Evolutionary conservation across 2,797 vertebrate species (phyloP), one percentile per base, ranked within the genome.

Genomic region (Gadopsis bispinosus): DNA sequence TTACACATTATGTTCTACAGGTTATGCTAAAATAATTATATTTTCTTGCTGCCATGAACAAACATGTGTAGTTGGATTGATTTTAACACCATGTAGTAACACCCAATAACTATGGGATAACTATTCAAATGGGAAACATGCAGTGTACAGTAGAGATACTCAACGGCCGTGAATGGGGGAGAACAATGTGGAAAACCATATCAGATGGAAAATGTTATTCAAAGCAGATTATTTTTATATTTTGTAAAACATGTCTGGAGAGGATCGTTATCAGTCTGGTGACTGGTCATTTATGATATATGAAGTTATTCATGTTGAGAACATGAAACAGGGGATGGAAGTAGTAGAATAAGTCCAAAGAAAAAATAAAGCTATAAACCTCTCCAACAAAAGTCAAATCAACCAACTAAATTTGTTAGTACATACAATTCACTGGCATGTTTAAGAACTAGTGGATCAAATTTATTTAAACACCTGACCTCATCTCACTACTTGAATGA

Each of bases 381-480:
- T 48, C 54, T 70, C 7, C 20, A 31, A 29, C 7, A 26, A 60
- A 10, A 53, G 16, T 78, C 16, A 56, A 69, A 69, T 67, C n/a
- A 19, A 33, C 6, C 19, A 13, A 43, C 13, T 61, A 4, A 20
- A 78, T 70, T 20, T 83, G 50, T 55, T 75, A 55, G 63, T 45
- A 56, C 74, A 77, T 13, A 65, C 29, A 74, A 53, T 26, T 37
- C 22, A 16, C 35, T 64, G 58, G 4, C 37, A 10, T 75, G 73
- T 64, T 83, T 60, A 43, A 58, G 43, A 75, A 67, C 31, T 37
- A 48, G 67, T 72, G 16, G 16, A 72, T 73, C 43, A 45, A 39
- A 63, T 35, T 53, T 48, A 51, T 59, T 74, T 69, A 63, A 84
- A 81, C 37, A 76, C 73, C 56, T 61, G 31, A 74, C 72, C 45